These are phyloP conservation scores for Patella vulgata DNA, from an alignment of 1,140 invertebrate species.

Conservation along the genomic window DNA sequence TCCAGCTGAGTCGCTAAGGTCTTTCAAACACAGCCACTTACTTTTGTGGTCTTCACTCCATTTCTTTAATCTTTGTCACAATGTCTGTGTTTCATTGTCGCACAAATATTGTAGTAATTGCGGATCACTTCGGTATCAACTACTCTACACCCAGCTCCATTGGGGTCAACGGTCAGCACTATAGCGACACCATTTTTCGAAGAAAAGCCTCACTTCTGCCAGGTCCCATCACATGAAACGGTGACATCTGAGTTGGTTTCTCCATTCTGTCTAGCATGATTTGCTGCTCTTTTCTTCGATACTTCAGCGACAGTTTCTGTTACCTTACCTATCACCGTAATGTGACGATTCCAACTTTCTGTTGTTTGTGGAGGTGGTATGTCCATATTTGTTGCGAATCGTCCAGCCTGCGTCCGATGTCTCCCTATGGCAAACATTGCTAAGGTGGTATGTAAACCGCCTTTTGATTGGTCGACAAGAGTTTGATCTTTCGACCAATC, in stretches of 20 bases:
- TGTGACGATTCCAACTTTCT: too few species aligned
- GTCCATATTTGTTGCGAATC: slow-evolving; percentile 15
- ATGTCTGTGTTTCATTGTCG: neutral
- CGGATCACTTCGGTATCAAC: neutral
- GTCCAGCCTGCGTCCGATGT: neutral
- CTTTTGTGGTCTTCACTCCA: slow-evolving; percentile 2
- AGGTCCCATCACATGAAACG: slow-evolving; percentile 10
- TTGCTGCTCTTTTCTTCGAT: neutral
- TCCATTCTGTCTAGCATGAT: slow-evolving; percentile 4
- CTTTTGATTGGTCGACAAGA: too few species aligned
- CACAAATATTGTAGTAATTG: slow-evolving; percentile 6
- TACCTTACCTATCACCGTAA: neutral
- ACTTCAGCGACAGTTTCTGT: neutral
- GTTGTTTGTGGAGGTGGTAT: slow-evolving; percentile 3
- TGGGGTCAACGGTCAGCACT: neutral
- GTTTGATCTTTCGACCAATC: too few species aligned
- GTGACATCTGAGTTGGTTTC: neutral
- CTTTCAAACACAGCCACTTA: slow-evolving; percentile 4
- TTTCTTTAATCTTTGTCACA: neutral
- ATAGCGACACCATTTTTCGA: slow-evolving; percentile 17
- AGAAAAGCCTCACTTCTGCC: slow-evolving; percentile 12
- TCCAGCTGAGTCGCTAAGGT: slow-evolving; percentile 11
- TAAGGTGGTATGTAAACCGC: too few species aligned
- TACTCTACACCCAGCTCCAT: slow-evolving; percentile 5
- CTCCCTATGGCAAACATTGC: slow-evolving; percentile 10